Percentiles rank a stretch among this genome's conserved stretches.
Conservation (phyloP, 2,888 invertebrate species). For the Calephelis perditalis region DNA sequence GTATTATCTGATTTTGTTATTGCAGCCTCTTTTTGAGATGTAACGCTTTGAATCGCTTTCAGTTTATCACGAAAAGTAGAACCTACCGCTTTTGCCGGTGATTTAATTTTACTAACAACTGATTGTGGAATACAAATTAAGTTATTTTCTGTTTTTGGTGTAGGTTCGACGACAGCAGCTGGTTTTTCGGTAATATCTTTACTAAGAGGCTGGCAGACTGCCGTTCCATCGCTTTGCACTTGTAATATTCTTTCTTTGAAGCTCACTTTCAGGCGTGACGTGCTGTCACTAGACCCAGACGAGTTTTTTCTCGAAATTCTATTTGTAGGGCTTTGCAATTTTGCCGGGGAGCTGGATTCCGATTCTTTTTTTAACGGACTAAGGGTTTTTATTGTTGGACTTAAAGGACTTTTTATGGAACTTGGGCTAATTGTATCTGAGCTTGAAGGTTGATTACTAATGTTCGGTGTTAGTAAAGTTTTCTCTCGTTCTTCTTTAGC, state of each 20-base stretch:
- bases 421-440: conserved; percentile 73
- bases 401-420: conserved; percentile 71
- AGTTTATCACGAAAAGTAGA: conserved; percentile 71
- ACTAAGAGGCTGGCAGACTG: conserved; percentile 62
- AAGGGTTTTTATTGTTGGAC: conserved; percentile 68
- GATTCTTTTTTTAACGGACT: conserved; percentile 72
- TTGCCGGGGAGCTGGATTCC: conserved; percentile 69
- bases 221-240: conserved; percentile 73
- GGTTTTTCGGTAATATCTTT: conserved; percentile 65
- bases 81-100: conserved; percentile 69
- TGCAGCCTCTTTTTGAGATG: conserved; percentile 49
- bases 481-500: conserved; percentile 84
- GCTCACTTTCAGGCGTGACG: conserved; percentile 77
- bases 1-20: conserved; percentile 50
- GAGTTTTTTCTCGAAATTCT: conserved; percentile 71
- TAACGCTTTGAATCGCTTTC: conserved; percentile 62
- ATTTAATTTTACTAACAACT: conserved; percentile 73
- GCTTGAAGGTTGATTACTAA: conserved; percentile 69
- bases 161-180: conserved; percentile 64
- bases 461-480: conserved; percentile 61
- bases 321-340: conserved; percentile 66
- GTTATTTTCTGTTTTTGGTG: conserved; percentile 64
- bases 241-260: conserved; percentile 80
- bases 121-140: conserved; percentile 73
- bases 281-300: conserved; percentile 63